Evolutionary conservation across 2,888 invertebrate genomes (phyloP), one percentile per base, ranked within the genome.

Genomic region (Hyalella azteca): DNA sequence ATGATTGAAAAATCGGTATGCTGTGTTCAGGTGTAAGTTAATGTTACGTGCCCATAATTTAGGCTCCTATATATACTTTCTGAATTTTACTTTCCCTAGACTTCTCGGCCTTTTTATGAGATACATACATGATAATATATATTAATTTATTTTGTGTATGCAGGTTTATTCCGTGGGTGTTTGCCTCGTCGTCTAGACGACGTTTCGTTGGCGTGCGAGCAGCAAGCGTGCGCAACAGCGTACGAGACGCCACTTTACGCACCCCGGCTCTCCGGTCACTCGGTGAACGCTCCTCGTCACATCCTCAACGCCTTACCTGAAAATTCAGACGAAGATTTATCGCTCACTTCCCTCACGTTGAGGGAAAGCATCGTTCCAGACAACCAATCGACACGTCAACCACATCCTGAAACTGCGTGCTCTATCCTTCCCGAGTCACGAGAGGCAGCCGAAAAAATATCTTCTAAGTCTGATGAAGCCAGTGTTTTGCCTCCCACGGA

Each of bases 321-420:
- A 41, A 75, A 75, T 39, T 75, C 75, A 13, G 75, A 75, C 75
- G 75, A 75, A 41, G 75, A 75, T n/a, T 45, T 75, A 15, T 75
- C 75, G 15, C 75, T 75, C n/a, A 75, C 75, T 2, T 75, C 75
- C 22, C 75, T 75, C n/a, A 75, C 75, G 1, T 45, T 75, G 15
- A 7, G 45, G 41, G 75, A 75, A 0, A 41, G 26, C 45, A 22
- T n/a, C n/a, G n/a, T n/a, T n/a, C n/a, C n/a, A n/a, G n/a, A n/a
- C n/a, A n/a, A n/a, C n/a, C n/a, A n/a, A n/a, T n/a, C n/a, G n/a
- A n/a, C n/a, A n/a, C n/a, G n/a, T n/a, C n/a, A n/a, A n/a, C n/a
- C n/a, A n/a, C n/a, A n/a, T n/a, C n/a, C n/a, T n/a, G n/a, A n/a
- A n/a, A n/a, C n/a, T n/a, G n/a, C n/a, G n/a, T n/a, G n/a, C n/a